These are phyloP conservation scores for human (Homo sapiens) DNA, from an alignment of 2,113 vertebrate species.

Conservation along the genomic window DNA sequence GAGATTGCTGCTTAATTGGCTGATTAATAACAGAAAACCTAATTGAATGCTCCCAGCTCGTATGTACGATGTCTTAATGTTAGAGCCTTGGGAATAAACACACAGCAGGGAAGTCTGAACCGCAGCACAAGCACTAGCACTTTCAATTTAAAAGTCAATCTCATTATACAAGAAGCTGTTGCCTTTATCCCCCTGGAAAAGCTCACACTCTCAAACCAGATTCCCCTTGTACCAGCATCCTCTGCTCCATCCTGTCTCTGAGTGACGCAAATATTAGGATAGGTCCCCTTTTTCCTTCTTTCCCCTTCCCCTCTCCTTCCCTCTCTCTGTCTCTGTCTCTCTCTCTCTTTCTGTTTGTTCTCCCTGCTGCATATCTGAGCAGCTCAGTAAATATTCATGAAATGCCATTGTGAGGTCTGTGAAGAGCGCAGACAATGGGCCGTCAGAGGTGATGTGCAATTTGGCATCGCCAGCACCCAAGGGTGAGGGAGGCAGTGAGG, in stretches of 20 bases:
- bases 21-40: conserved; percentile 86
- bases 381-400: conserved; percentile 85
- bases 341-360: conserved; percentile 77
- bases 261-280: not conserved
- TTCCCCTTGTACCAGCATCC: not conserved
- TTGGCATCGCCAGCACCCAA: conserved; percentile 69
- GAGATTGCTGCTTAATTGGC: conserved; percentile 85
- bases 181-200: conserved; percentile 78
- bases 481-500: conserved; percentile 60
- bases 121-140: conserved; percentile 74
- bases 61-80: conserved; percentile 84
- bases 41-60: conserved; percentile 86
- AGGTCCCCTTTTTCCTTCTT: no score
- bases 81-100: conserved; percentile 85
- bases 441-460: conserved; percentile 76
- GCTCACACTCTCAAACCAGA: conserved; percentile 66
- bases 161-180: conserved; percentile 84
- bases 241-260: not conserved
- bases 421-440: conserved; percentile 71
- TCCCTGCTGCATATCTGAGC: conserved; percentile 78
- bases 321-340: no score
- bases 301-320: not conserved
- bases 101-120: conserved; percentile 82
- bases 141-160: conserved; percentile 86
- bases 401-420: conserved; percentile 74